These are phyloP conservation scores for Cylloceria caligata DNA, from an alignment of 2,888 invertebrate species.

Conservation along the genomic window DNA sequence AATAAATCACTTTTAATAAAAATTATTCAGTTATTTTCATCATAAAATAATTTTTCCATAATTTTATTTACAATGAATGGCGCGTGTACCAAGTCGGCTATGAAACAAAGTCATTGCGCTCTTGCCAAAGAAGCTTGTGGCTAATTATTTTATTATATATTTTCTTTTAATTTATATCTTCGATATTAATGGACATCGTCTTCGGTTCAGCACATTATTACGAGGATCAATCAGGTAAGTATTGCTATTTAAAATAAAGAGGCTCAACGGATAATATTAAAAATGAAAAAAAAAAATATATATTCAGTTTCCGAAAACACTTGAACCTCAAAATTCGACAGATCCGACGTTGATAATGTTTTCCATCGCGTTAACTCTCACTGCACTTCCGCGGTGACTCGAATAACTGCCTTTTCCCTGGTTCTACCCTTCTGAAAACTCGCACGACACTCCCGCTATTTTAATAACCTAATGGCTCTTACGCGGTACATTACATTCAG, in stretches of 20 bases:
- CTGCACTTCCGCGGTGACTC: constrained; percentile 26
- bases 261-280: not conserved
- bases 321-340: constrained; percentile 18
- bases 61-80: too few species aligned
- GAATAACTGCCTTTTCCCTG: constrained; percentile 72
- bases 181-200: not conserved
- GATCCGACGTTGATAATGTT: not conserved
- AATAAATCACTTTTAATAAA: too few species aligned
- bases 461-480: constrained; percentile 84
- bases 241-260: not conserved
- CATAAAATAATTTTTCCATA: too few species aligned
- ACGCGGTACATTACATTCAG: constrained; percentile 77
- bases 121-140: not conserved
- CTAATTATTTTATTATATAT: not conserved
- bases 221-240: not conserved
- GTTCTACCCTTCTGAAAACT: constrained; percentile 62
- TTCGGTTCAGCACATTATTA: not conserved
- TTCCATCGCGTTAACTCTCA: not conserved
- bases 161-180: constrained; percentile 1
- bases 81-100: too few species aligned
- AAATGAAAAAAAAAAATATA: not conserved
- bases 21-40: too few species aligned
- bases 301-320: not conserved
- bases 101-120: constrained; percentile 7
- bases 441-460: constrained; percentile 76